These are phyloP conservation scores for Hormaphis cornu DNA, from an alignment of 1,140 invertebrate species.

Conservation along the genomic window DNA sequence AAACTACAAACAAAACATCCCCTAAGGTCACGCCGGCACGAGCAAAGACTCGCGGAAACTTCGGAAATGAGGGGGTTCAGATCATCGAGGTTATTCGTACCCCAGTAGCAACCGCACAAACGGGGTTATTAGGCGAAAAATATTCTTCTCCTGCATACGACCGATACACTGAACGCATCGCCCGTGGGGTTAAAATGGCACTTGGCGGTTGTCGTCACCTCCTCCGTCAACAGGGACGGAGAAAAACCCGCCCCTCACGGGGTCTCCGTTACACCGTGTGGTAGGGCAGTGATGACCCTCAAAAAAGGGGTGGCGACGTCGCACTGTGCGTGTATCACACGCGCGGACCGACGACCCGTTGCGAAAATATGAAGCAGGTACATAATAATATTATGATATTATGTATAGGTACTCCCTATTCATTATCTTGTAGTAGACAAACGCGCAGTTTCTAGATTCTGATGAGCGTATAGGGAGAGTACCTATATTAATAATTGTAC, in stretches of 20 bases:
- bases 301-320: not conserved
- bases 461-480: too few species aligned
- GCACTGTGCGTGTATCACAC: not conserved
- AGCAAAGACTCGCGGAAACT: not conserved
- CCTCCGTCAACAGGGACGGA: not conserved
- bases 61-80: too few species aligned
- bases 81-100: too few species aligned
- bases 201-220: not conserved
- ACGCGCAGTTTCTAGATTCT: too few species aligned
- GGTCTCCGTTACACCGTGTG: not conserved
- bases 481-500: too few species aligned
- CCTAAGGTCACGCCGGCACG: too few species aligned
- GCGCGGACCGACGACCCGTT: not conserved
- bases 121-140: conserved; percentile 21
- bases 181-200: conserved; percentile 9
- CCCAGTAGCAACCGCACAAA: not conserved
- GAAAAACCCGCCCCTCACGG: not conserved
- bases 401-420: too few species aligned
- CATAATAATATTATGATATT: too few species aligned
- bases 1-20: too few species aligned
- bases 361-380: too few species aligned
- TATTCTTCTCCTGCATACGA: not conserved
- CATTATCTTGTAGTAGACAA: too few species aligned
- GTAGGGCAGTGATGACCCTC: not conserved
- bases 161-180: too few species aligned